Base-by-base conservation (phyloP, 2,888 invertebrate species). In the Macrosoma leucophasiata region DNA sequence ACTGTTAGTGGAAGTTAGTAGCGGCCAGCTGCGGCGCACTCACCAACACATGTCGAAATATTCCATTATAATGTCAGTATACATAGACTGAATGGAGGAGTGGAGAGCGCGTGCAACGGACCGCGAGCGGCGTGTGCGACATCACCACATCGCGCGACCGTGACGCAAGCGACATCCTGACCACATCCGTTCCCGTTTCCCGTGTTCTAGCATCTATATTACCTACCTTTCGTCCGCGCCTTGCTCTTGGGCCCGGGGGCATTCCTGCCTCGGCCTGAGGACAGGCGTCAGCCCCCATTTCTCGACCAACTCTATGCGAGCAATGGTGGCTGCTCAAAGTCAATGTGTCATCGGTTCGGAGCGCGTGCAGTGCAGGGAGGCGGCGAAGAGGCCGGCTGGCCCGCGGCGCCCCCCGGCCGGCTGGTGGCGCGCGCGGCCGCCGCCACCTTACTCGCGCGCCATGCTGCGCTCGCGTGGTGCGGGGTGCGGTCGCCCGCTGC, bases 281-380 rank as follows among this genome's bases (percentile, higher is more conserved):
- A 95, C 94, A 91, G 95, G 95, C 91, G 95, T 95, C 88, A 95
- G 93, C 92, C 95, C 95, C 95, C 95, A 95, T 94, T 94, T 93
- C 89, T 95, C 95, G 88, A 94, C 91, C 89, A 95, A 94, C 91
- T 95, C 95, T 92, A 95, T 93, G 89, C 94, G 95, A 91, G 95
- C 94, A 96, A 95, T 95, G 93, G 92, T 93, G 93, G 89, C 90
- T 89, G 88, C 86, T 88, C 89, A 87, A 72, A 52, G 58, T 69
- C 72, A 76, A 76, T 72, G 60, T 71, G 73, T 77, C 81, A 81
- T 79, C 75, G 76, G 78, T 62, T 75, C 70, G 74, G 71, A 66
- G 73, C 62, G 48, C 60, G 58, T 62, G 57, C 54, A 58, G 55
- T 30, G 52, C 43, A 57, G 70, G 62, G 68, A 63, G 64, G 71